Evolutionary conservation across 1,140 invertebrate species (phyloP), one percentile per base, ranked within the genome.

Genomic region (Scaptodrosophila lebanonensis): DNA sequence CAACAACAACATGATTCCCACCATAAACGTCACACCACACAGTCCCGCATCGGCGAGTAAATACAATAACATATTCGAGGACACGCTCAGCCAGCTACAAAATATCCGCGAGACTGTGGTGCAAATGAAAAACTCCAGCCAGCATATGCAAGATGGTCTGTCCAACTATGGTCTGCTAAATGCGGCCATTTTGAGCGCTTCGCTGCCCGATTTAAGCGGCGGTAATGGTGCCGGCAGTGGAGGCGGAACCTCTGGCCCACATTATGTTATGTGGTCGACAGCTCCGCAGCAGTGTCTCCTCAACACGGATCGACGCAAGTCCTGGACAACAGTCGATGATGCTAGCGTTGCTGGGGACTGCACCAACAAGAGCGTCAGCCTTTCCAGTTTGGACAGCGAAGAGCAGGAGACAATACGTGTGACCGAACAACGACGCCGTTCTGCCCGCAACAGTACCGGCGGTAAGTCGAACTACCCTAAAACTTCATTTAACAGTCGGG

Each of bases 11-110:
- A 87, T 87, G 89, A 93, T 94, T 69, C 94, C 94, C 54, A 95
- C 91, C 40, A 95, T 95, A 71, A 95, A 93, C 87, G 93, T 96
- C 35, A 95, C 94, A 20, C 94, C 94, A 2, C 94, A 95, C 86
- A 95, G 93, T 44, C 93, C 94, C 16, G 92, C 88, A 9, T 88
- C 51, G 65, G 92, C 88, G 32, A 89, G 50, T 57, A 87, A 87
- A 45, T 87, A 86, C 47, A 86, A 77, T 42, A 89, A 87, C 52
- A 89, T 88, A 35, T 75, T 89, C 13, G 88, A 88, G 40, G 88
- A 88, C 47, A 88, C 88, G 5, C 71, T 89, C 17, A 89, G 87
- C 43, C 86, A 87, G 33, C 47, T 87, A 32, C 86, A 87, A 33
- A 86, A 62, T 18, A 87, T 87, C 27, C 79, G 86, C 3, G 84